These are phyloP conservation scores for Balaeniceps rex DNA, from an alignment of 2,113 vertebrate species.

Conservation along the genomic window DNA sequence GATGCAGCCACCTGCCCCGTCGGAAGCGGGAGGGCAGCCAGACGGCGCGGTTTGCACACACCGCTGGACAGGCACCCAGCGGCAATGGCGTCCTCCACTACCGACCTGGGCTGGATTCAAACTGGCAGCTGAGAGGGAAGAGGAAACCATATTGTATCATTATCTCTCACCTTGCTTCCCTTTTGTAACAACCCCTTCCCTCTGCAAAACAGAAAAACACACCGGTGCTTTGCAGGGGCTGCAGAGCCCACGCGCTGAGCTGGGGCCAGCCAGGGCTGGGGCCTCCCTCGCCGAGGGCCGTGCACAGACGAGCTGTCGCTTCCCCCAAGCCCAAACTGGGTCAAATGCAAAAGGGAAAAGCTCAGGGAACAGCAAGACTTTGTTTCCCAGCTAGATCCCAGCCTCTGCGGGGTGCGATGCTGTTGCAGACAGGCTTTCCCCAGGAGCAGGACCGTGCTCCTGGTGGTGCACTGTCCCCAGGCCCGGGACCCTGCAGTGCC, in stretches of 20 bases:
- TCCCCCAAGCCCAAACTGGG: background rate
- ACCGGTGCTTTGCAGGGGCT: background rate
- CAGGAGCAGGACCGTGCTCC: background rate
- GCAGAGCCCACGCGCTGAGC: background rate
- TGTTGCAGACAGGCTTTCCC: background rate
- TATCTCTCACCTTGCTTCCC: constrained; percentile 58
- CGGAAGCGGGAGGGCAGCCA: constrained; percentile 17
- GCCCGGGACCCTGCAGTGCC: background rate
- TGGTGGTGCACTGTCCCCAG: background rate
- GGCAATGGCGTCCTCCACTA: background rate
- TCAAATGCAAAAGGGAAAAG: constrained; percentile 12
- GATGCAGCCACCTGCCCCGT: constrained; percentile 11
- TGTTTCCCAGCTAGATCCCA: background rate
- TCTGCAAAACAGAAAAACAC: constrained; percentile 39
- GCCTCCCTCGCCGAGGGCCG: rapidly evolving
- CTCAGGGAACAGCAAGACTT: background rate
- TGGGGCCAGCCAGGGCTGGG: background rate
- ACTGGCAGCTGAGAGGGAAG: constrained; percentile 41
- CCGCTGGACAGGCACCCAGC: background rate
- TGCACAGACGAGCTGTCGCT: background rate
- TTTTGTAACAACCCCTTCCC: background rate
- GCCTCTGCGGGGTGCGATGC: background rate
- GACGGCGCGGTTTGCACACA: background rate
- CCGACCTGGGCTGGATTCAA: constrained; percentile 41
- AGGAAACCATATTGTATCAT: constrained; percentile 47